A percentile compares a stretch with the other conserved stretches of the same genome.
Conservation (phyloP, 2,888 invertebrate species). For the Odontocerum albicorne region DNA sequence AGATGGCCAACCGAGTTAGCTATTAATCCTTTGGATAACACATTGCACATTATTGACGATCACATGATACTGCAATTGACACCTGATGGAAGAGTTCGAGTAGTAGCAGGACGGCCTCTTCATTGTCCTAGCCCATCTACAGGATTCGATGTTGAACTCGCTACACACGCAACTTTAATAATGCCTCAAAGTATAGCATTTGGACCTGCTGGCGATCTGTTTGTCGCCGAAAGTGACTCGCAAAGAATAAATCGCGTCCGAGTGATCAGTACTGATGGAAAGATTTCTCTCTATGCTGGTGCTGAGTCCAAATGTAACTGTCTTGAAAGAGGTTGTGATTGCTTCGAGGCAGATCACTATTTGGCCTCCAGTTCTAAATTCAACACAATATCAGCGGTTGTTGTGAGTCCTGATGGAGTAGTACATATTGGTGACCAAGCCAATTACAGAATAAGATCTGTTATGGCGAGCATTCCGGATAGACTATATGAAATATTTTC, state of each 20-base stretch:
- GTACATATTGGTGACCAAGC: constrained; percentile 96
- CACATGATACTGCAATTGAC: constrained; percentile 94
- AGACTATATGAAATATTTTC: constrained; percentile 93
- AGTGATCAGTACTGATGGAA: constrained; percentile 90
- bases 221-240: constrained; percentile 94
- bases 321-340: constrained; percentile 86
- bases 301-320: constrained; percentile 94
- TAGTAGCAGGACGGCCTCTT: constrained; percentile 89
- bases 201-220: constrained; percentile 88
- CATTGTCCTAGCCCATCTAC: constrained; percentile 86
- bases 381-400: constrained; percentile 89
- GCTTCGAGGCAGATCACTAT: constrained; percentile 90
- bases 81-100: constrained; percentile 86
- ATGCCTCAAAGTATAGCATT: constrained; percentile 96
- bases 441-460: constrained; percentile 83
- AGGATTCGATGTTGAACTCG: constrained; percentile 82
- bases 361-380: constrained; percentile 92
- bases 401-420: constrained; percentile 91
- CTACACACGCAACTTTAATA: constrained; percentile 86
- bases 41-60: constrained; percentile 93
- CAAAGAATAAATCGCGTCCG: constrained; percentile 91
- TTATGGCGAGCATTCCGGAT: constrained; percentile 87
- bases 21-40: constrained; percentile 92
- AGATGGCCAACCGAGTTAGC: constrained; percentile 96
- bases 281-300: constrained; percentile 91